These are phyloP conservation scores for Heterotilapia buettikoferi DNA, from an alignment of 2,113 vertebrate genomes.

Conservation along the genomic window DNA sequence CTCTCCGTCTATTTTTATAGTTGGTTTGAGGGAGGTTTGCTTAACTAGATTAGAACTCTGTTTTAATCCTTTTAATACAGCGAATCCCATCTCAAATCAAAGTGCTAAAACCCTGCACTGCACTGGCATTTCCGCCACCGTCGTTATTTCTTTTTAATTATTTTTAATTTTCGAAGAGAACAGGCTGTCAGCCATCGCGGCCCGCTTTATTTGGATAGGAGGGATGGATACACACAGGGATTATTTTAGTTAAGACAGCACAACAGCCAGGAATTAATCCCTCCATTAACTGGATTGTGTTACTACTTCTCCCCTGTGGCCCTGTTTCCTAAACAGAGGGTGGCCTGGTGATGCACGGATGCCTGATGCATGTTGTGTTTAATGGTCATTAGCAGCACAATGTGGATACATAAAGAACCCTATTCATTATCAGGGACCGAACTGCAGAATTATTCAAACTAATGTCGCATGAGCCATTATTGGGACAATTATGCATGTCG, in stretches of 20 bases:
- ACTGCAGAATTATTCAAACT: slow-evolving; percentile 35
- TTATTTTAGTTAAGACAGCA: slow-evolving; percentile 38
- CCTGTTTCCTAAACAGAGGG: slow-evolving; percentile 39
- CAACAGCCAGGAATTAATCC: slow-evolving; percentile 51
- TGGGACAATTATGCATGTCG: slow-evolving; percentile 31
- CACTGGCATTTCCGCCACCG: not conserved
- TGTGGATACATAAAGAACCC: slow-evolving; percentile 26
- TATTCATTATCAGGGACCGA: slow-evolving; percentile 27
- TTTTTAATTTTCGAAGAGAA: slow-evolving; percentile 19
- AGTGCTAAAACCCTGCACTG: not conserved
- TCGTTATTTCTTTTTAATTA: slow-evolving; percentile 24
- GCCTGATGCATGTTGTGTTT: slow-evolving; percentile 49
- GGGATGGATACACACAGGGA: slow-evolving; percentile 34
- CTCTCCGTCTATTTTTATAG: slow-evolving; percentile 15
- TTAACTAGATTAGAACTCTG: slow-evolving; percentile 43
- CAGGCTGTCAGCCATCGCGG: slow-evolving; percentile 10
- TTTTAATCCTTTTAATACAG: slow-evolving; percentile 42
- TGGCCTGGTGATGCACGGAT: slow-evolving; percentile 33
- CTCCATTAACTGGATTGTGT: slow-evolving; percentile 55
- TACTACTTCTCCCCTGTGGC: slow-evolving; percentile 29
- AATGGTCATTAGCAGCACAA: slow-evolving; percentile 41
- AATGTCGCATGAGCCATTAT: slow-evolving; percentile 14
- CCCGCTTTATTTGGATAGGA: slow-evolving; percentile 32
- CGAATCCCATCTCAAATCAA: slow-evolving; percentile 30
- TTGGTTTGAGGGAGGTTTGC: slow-evolving; percentile 32